Conservation (phyloP, 2,888 invertebrate species). For the Frankliniella intonsa region DNA sequence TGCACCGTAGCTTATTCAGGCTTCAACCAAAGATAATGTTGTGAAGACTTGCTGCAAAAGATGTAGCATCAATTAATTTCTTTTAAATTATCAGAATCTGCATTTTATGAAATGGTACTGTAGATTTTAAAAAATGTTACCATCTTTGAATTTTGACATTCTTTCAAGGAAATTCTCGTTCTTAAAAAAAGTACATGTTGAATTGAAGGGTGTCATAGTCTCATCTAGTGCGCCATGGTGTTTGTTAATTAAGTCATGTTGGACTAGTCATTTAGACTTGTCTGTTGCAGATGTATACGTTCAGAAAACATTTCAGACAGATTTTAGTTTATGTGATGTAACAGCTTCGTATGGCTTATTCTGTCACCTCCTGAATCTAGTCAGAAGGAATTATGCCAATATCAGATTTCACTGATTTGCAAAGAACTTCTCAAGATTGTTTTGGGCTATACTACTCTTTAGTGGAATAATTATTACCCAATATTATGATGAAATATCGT, state of each 20-base stretch:
- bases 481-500: neutral
- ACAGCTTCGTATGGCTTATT: neutral
- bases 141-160: neutral
- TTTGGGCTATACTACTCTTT: neutral
- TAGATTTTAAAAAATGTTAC: neutral
- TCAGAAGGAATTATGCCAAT: neutral
- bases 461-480: no score
- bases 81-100: neutral
- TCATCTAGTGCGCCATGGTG: no score
- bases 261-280: conserved; percentile 9
- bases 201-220: neutral
- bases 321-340: neutral
- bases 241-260: neutral
- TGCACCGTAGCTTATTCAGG: neutral
- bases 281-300: conserved; percentile 14
- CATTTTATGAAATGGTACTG: neutral
- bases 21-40: conserved; percentile 18
- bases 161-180: neutral
- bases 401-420: neutral
- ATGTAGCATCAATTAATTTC: neutral
- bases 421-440: neutral
- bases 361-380: conserved; percentile 18
- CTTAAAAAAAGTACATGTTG: neutral
- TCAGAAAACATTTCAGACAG: neutral
- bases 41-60: conserved; percentile 16